Evolutionary conservation across 2,888 invertebrate genomes (phyloP), one percentile per base, ranked within the genome.

Genomic region (Ischnura elegans): DNA sequence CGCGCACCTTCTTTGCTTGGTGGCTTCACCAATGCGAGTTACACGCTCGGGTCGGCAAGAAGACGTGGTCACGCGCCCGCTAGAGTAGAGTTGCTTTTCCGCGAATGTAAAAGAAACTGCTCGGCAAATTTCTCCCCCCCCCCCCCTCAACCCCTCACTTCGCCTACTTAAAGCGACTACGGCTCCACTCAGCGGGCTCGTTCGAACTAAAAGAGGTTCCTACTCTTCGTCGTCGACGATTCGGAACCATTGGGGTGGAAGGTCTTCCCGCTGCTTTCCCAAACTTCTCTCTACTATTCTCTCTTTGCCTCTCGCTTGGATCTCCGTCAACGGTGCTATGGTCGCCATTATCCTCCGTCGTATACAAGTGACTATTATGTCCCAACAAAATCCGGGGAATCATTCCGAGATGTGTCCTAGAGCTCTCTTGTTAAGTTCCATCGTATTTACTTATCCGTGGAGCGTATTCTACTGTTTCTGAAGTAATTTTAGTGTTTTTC

Each of bases 181-280:
- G 13, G 13, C 66, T 13, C 10, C 0, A 29, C 66, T 36, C 76
- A 0, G n/a, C 36, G 76, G 36, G 61, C 2, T 6, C 36, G 76
- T 36, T 76, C 29, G 76, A 36, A 36, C 76, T 21, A 10, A 76
- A 76, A 76, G 36, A 8, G 76, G 76, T n/a, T n/a, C n/a, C n/a
- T n/a, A n/a, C n/a, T n/a, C n/a, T n/a, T n/a, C n/a, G n/a, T n/a
- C n/a, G 76, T 29, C 76, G 76, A 2, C 76, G 76, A 36, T 76
- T 76, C 76, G 76, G 36, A 76, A 36, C 36, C 36, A 76, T 76
- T 76, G 76, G 76, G 76, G 76, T 76, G 76, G 76, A 76, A 76
- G 29, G 29, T 36, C 36, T 36, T 76, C 76, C 76, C n/a, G 29
- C 36, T 36, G 0, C 36, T 36, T 2, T 16, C n/a, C n/a, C n/a